Base-by-base conservation (phyloP, 2,888 invertebrate genomes). In the Melanargia galathea region DNA sequence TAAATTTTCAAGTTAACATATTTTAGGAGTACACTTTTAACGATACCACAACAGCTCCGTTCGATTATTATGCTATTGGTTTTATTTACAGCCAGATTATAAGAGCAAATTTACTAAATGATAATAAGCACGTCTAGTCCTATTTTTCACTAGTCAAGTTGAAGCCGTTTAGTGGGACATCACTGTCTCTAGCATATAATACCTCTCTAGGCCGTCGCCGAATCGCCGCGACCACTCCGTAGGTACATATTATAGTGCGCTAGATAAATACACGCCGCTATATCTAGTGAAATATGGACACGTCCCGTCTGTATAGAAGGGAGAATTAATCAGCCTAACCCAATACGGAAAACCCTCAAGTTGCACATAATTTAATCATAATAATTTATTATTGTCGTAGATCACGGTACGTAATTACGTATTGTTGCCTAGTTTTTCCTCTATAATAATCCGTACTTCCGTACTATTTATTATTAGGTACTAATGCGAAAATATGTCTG, bases 201-300 rank as follows among this genome's bases (percentile, higher is more conserved):
- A 30, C 8, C 30, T 30, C 30, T 2, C 30, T 30, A 8, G 8
- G 7, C 30, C 30, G n/a, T n/a, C 30, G 60, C 52, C 51, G 52
- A 68, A 67, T 67, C 52, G 63, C 60, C 65, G 64, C 66, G 62
- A 67, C 55, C 66, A 73, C 73, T 75, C 75, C 72, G 78, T n/a
- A n/a, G n/a, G n/a, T 75, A 74, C 72, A 66, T 65, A 30, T 51
- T 59, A 59, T 24, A 51, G 46, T 26, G 45, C 52, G 56, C 43
- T 63, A 59, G 45, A 60, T 48, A 60, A 48, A 48, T 49, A 59
- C 55, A 40, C 20, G 22, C 35, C 52, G 52, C 18, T 59, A 59
- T 30, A 38, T 49, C 46, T 38, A n/a, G 38, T 60, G 35, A 64
- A 35, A 63, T 57, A 60, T 46, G 43, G 38, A 18, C 55, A 33